Base-by-base conservation (phyloP, 2,797 vertebrate genomes). In the Phrynocephalus guinanensis region DNA sequence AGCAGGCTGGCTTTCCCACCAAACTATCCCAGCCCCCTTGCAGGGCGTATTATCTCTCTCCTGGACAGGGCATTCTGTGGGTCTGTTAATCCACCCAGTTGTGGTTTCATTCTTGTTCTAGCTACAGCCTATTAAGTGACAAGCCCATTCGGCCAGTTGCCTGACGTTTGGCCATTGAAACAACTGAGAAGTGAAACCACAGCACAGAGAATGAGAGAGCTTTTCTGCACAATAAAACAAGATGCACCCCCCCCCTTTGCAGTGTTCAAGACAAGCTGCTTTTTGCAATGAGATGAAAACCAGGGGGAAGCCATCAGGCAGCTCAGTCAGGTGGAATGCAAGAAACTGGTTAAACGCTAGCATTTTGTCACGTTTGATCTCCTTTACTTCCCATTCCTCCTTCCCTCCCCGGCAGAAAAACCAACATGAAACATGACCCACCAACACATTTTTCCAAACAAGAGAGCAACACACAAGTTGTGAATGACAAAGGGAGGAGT, bases 81-180 rank as follows among this genome's bases (percentile, higher is more conserved):
- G 93, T 90, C 91, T 79, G 85, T 68, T 63, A 87, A 88, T 92
- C 93, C 92, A 92, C 92, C 94, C 94, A 94, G 94, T 90, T 93
- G 93, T 86, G 92, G 92, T 92, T 95, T 92, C 94, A 92, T 91
- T 86, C 92, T 93, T 92, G 92, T 84, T 94, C 94, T 94, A 92
- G 91, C 91, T 90, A 88, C 91, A 90, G 76, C 81, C 75, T 63
- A 6, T 79, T 5, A 38, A 50, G 33, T n/a, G 87, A 92, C 82
- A 91, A 93, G 92, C 90, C 70, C 85, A 83, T 90, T 90, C 10
- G 63, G 91, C 88, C 66, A 13, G 89, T 92, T 92, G 90, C 90
- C 91, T 80, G 89, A 56, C 2, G 67, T 30, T 94, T 91, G 89
- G 87, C 84, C 90, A 84, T 86, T 82, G 89, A 92, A 86, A 86